Base-by-base conservation (phyloP, 2,797 vertebrate species). In the Notolepis coatsorum region DNA sequence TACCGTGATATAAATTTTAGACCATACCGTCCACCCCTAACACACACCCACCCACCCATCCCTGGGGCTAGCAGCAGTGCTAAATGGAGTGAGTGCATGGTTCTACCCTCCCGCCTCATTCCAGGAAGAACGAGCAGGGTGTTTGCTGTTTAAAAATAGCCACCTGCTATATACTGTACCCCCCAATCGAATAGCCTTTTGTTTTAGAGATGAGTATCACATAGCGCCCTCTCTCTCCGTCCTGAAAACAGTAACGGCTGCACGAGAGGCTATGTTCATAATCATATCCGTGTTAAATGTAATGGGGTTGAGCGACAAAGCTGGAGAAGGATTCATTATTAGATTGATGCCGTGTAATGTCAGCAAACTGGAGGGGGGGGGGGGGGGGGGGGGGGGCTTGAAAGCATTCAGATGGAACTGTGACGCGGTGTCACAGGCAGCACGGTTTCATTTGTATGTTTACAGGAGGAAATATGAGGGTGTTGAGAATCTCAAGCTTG, bases 181-280 rank as follows among this genome's bases (percentile, higher is more conserved):
- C 65, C 45, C 30, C 30, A 17, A 69, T 48, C 60, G 70, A 78
- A 78, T 5, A 46, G 60, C 4, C 37, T 60, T 63, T 70, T 57
- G 3, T 7, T 74, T 21, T 37, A 47, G 10, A 38, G 33, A 41
- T 35, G 57, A 66, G 58, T 30, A 31, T n/a, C n/a, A 61, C 51
- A 73, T 38, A 45, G 73, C 20, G 38, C 55, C n/a, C n/a, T n/a
- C 56, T 52, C 27, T 51, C 47, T 72, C 51, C 42, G 43, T 33
- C n/a, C n/a, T 57, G 61, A 79, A 39, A 59, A 61, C 38, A 60
- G 30, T 28, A 67, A 54, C 35, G 60, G 61, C 20, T 59, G 58
- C 58, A 66, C 47, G 81, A 60, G 38, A 64, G 63, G 53, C 47
- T 68, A 24, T 50, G 60, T 68, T 78, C 64, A 75, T 72, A 58